A percentile compares a stretch with the other conserved stretches of the same genome.
Conservation (phyloP, 35 echinoderm and acorn worm genomes). For the Acanthaster planci region DNA sequence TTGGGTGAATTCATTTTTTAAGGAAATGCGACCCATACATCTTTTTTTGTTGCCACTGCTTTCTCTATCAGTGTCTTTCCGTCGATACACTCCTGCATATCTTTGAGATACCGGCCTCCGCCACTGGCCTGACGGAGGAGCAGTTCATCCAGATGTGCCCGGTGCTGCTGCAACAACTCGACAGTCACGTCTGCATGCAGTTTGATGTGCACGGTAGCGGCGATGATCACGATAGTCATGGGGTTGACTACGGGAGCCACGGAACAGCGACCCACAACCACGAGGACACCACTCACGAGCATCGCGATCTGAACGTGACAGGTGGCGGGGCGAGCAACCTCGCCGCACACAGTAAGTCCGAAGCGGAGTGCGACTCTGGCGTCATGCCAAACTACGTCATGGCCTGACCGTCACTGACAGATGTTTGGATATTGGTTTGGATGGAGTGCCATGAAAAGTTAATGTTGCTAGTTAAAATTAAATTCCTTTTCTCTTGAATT, state of each 20-base stretch:
- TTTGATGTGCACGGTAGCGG: conserved; percentile 1
- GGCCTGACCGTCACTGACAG: too few relatives aligned
- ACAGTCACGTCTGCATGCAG: conserved; percentile 60
- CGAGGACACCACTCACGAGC: not conserved
- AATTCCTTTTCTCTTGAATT: too few relatives aligned
- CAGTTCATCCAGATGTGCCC: conserved; percentile 71
- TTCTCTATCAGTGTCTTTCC: conserved; percentile 16
- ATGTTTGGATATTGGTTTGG: too few relatives aligned
- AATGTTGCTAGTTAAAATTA: too few relatives aligned
- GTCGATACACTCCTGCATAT: conserved; percentile 9
- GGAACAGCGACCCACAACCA: not conserved
- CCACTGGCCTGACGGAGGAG: not conserved
- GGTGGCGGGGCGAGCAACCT: not conserved
- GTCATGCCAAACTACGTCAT: too few relatives aligned
- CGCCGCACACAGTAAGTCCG: not conserved
- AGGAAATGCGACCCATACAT: too few relatives aligned
- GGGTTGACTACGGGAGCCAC: not conserved
- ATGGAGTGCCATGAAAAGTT: too few relatives aligned
- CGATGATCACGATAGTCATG: not conserved
- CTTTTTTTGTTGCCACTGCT: not conserved
- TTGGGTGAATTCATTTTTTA: too few relatives aligned
- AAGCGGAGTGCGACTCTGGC: too few relatives aligned
- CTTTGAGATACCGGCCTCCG: not conserved
- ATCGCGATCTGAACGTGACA: not conserved
- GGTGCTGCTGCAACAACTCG: conserved; percentile 74